Evolutionary conservation across 2,888 invertebrate species (phyloP).

Genomic region (Netelia fuscicornis): DNA sequence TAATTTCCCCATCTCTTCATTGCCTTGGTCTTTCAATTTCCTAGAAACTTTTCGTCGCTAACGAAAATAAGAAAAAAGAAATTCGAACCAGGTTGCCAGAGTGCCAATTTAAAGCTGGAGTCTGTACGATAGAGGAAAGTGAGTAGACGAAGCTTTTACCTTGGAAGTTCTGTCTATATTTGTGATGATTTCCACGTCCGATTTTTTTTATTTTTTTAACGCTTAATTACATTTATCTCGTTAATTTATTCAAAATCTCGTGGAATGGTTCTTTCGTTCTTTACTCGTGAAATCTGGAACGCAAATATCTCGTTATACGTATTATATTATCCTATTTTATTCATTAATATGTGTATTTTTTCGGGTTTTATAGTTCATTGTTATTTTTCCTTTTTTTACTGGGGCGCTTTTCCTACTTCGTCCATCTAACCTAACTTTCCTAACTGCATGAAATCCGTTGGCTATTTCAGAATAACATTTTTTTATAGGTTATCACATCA

Average conservation of each 20-base stretch:
- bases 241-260: slow-evolving; percentile 32
- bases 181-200: not conserved
- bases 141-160: not conserved
- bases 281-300: too few relatives aligned
- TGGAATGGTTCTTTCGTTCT: not conserved
- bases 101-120: not conserved
- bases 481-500: too few relatives aligned
- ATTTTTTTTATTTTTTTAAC: slow-evolving; percentile 11
- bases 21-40: not conserved
- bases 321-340: too few relatives aligned
- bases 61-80: not conserved
- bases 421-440: too few relatives aligned
- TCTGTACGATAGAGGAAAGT: not conserved
- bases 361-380: too few relatives aligned
- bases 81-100: not conserved
- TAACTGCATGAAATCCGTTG: too few relatives aligned
- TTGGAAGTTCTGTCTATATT: not conserved
- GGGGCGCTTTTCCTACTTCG: too few relatives aligned
- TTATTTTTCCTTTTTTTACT: too few relatives aligned
- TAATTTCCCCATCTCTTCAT: not conserved
- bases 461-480: too few relatives aligned
- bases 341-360: too few relatives aligned
- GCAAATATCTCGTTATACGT: too few relatives aligned
- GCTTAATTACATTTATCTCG: slow-evolving; percentile 26
- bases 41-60: not conserved